Conservation (phyloP, 2,797 vertebrate genomes). For the Heterohyrax brucei region DNA sequence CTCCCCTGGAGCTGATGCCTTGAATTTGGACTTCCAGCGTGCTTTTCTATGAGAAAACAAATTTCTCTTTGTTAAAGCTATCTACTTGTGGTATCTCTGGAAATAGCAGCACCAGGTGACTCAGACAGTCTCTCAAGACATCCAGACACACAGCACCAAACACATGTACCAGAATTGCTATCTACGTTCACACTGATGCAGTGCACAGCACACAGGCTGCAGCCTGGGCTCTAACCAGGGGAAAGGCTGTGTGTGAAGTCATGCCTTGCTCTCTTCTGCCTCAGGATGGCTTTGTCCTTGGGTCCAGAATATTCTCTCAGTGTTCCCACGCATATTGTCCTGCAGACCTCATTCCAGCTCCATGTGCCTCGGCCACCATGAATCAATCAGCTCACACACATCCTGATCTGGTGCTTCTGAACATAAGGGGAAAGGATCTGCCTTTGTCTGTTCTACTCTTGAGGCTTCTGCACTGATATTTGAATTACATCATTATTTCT, state of each 20-base stretch:
- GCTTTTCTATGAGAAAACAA: too few species aligned
- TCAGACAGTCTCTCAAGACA: background rate
- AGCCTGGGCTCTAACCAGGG: background rate
- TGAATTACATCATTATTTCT: conserved; percentile 67
- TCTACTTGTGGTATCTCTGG: too few species aligned
- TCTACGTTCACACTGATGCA: too few species aligned
- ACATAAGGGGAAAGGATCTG: conserved; percentile 46
- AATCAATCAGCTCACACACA: conserved; percentile 35
- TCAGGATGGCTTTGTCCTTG: background rate
- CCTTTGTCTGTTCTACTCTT: conserved; percentile 55
- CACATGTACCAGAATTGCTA: background rate
- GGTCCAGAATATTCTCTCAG: background rate
- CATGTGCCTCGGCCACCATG: background rate
- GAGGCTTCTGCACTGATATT: background rate
- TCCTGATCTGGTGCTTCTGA: conserved; percentile 46
- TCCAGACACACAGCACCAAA: background rate
- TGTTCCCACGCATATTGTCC: rapidly evolving
- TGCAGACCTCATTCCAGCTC: background rate
- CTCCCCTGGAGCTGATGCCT: too few species aligned
- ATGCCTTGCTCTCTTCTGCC: background rate
- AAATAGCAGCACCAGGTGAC: too few species aligned
- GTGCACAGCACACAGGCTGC: background rate
- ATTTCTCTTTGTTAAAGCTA: too few species aligned
- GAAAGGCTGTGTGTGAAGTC: background rate
- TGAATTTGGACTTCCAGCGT: too few species aligned